Percentiles rank a stretch among this genome's conserved stretches.
Conservation (phyloP, 2,113 vertebrate species). For the Caracal caracal region DNA sequence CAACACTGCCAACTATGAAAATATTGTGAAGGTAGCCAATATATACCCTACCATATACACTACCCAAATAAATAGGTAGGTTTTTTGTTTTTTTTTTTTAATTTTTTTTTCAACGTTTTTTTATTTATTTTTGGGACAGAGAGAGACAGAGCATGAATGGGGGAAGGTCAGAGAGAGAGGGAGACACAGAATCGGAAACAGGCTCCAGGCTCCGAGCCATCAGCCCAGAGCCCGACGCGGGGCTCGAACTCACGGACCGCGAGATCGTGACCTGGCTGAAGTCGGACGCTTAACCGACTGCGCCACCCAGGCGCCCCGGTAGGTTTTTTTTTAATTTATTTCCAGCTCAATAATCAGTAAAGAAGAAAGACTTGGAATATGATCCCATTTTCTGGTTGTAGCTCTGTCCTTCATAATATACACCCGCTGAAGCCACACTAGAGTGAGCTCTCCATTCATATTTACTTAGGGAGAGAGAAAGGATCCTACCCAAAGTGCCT, state of each 20-base stretch:
- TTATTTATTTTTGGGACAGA: too few relatives aligned
- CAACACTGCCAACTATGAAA: conserved; percentile 16
- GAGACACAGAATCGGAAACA: too few relatives aligned
- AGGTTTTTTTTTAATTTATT: background rate
- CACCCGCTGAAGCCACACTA: background rate
- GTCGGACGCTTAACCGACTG: too few relatives aligned
- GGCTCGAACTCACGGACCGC: too few relatives aligned
- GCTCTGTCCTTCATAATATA: background rate
- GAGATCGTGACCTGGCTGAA: too few relatives aligned
- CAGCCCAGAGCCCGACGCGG: too few relatives aligned
- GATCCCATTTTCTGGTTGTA: background rate
- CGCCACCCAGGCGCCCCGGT: too few relatives aligned
- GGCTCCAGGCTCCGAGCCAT: too few relatives aligned
- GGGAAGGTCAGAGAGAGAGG: too few relatives aligned
- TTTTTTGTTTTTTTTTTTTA: background rate
- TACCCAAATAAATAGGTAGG: background rate
- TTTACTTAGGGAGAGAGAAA: background rate
- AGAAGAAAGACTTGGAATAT: background rate
- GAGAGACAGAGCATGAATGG: too few relatives aligned
- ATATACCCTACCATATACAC: background rate
- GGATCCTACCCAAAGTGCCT: background rate
- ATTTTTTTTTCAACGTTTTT: too few relatives aligned
- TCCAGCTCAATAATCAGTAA: background rate
- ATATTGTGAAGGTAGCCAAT: background rate
- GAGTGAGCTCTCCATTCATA: background rate